A percentile compares a stretch with the other conserved stretches of the same genome.
phyloP scores from a whole-genome alignment of 2,113 vertebrate genomes.

The Phrynosoma blainvillii region DNA sequence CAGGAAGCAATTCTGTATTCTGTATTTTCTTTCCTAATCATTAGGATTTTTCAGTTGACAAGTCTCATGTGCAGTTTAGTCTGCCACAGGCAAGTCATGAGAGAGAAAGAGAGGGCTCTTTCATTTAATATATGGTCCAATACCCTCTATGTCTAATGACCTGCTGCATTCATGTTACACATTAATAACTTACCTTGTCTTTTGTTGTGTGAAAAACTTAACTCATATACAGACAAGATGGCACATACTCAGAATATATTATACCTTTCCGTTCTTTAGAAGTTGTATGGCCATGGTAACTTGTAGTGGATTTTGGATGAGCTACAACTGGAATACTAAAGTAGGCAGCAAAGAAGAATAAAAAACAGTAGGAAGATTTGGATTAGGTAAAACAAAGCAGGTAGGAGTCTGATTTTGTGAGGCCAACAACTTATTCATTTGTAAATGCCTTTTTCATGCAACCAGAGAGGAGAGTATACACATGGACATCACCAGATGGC shows the following conservation, averaged over 20 bases:
- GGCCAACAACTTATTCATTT: too few species aligned
- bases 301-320: not conserved
- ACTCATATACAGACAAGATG: not conserved
- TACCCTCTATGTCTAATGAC: not conserved
- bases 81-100: not conserved
- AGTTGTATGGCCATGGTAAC: not conserved
- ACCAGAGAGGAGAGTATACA: too few species aligned
- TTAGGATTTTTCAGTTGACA: not conserved
- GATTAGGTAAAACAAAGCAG: too few species aligned
- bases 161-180: not conserved
- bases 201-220: not conserved
- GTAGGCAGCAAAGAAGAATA: too few species aligned
- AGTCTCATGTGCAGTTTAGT: not conserved
- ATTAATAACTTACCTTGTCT: not conserved
- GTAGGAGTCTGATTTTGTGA: too few species aligned
- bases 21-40: conserved; percentile 13
- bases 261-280: not conserved
- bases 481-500: too few species aligned
- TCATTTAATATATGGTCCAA: not conserved
- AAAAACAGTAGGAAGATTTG: too few species aligned
- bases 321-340: too few species aligned
- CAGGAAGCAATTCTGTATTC: not conserved
- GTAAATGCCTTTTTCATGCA: too few species aligned
- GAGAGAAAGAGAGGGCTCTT: not conserved
- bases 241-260: not conserved